Evolutionary conservation across 1,140 invertebrate genomes (phyloP), one percentile per base, ranked within the genome.

Genomic region (Trachelipus rathkii): DNA sequence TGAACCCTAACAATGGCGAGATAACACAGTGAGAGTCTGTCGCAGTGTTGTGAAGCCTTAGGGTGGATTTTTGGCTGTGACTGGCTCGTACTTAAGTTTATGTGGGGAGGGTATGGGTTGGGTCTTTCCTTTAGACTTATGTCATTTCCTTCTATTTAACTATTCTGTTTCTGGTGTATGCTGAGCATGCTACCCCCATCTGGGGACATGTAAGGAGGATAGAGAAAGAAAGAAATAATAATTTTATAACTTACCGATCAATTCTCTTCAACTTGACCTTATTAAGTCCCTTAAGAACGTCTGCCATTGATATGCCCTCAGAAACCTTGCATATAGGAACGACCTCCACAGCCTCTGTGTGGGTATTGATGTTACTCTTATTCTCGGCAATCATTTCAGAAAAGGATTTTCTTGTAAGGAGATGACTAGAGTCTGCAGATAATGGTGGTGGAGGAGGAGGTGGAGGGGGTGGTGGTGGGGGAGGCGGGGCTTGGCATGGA

Each of bases 221-320:
- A n/a, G n/a, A n/a, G n/a, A n/a, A n/a, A n/a, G n/a, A n/a, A n/a
- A n/a, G n/a, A n/a, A n/a, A n/a, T n/a, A n/a, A n/a, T 33, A 3
- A 33, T 33, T 33, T 1, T 6, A 33, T 33, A 33, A 33, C 78
- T 46, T 67, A 80, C 79, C 79, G 77, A 13, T 73, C 74, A 8
- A 80, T 76, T 53, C 72, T 74, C 33, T 80, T 80, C 43, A 80
- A 50, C 44, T 77, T 77, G 46, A 80, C 79, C 70, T 77, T 76
- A 69, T 78, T 78, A 45, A 80, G 74, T 10, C 79, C 79, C 45
- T 78, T 77, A 10, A 80, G 79, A 10, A 80, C 79, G 67, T 80
- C 79, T 11, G 73, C 53, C 79, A 80, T 80, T 6, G 69, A 80
- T 15, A 78, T 71, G 23, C 66, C 73, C 19, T 24, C 70, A 13